phyloP scores from a whole-genome alignment of 2,797 vertebrate species.

The Gobionotothen gibberifrons region DNA sequence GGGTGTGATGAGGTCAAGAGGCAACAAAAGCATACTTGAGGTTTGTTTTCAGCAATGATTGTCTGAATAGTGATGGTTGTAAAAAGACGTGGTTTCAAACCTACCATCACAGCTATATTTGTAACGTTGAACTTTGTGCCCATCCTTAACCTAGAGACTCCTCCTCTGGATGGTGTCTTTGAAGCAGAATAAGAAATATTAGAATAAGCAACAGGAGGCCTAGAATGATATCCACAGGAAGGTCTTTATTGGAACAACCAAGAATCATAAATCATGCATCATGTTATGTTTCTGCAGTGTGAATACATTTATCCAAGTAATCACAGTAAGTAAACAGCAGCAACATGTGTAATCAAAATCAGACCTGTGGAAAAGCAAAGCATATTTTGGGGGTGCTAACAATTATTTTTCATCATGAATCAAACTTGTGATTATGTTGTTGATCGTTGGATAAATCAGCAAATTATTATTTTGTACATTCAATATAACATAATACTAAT shows the following conservation, averaged over 20 bases:
- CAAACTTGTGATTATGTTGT: neutral
- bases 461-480: neutral
- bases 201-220: slow-evolving; percentile 8
- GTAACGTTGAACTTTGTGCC: slow-evolving; percentile 15
- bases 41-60: slow-evolving; percentile 42
- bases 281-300: neutral
- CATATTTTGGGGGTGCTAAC: neutral
- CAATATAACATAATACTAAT: neutral
- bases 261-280: slow-evolving; percentile 13
- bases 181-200: slow-evolving; percentile 7
- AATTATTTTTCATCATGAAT: neutral
- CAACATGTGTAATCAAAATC: neutral
- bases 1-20: slow-evolving; percentile 50
- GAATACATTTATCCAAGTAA: neutral
- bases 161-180: slow-evolving; percentile 24
- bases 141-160: slow-evolving; percentile 6
- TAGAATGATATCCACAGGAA: neutral
- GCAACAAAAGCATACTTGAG: slow-evolving; percentile 15
- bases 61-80: slow-evolving; percentile 35
- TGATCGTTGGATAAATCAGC: neutral
- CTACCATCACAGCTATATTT: slow-evolving; percentile 32
- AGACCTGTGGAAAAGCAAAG: neutral
- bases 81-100: slow-evolving; percentile 51
- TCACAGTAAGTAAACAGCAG: slow-evolving; percentile 1
- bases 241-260: slow-evolving; percentile 31